Evolutionary conservation across 2,797 vertebrate species (phyloP).

Genomic region (Falco naumanni): DNA sequence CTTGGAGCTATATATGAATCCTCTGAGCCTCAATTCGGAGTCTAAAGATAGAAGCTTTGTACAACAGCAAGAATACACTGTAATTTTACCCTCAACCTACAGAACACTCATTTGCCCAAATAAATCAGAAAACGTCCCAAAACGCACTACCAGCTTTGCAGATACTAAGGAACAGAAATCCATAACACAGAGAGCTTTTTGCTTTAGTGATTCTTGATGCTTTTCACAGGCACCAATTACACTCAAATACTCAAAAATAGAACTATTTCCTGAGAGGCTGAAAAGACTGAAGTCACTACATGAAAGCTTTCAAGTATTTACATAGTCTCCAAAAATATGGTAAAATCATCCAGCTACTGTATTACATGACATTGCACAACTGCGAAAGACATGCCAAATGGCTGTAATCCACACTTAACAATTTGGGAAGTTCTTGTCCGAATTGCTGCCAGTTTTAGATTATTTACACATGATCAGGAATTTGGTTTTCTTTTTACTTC

Average conservation of each 20-base stretch:
- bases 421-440: not conserved
- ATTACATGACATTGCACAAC: not conserved
- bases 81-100: not conserved
- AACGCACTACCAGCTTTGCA: not conserved
- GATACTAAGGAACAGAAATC: not conserved
- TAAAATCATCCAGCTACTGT: slow-evolving; percentile 43
- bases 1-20: not conserved
- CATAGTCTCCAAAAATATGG: slow-evolving; percentile 1
- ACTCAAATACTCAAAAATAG: not conserved
- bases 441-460: slow-evolving; percentile 27
- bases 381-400: not conserved
- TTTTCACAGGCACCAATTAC: not conserved
- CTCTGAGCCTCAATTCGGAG: not conserved
- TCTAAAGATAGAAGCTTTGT: not conserved
- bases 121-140: not conserved
- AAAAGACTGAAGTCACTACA: slow-evolving; percentile 18
- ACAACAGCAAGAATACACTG: not conserved
- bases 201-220: not conserved
- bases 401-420: not conserved
- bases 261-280: slow-evolving; percentile 19
- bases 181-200: not conserved
- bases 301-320: slow-evolving; percentile 5
- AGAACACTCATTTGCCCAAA: not conserved
- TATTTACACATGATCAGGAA: not conserved
- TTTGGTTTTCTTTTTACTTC: not conserved